Conservation (phyloP, 2,888 invertebrate species). For the Polydrusus tereticollis region DNA sequence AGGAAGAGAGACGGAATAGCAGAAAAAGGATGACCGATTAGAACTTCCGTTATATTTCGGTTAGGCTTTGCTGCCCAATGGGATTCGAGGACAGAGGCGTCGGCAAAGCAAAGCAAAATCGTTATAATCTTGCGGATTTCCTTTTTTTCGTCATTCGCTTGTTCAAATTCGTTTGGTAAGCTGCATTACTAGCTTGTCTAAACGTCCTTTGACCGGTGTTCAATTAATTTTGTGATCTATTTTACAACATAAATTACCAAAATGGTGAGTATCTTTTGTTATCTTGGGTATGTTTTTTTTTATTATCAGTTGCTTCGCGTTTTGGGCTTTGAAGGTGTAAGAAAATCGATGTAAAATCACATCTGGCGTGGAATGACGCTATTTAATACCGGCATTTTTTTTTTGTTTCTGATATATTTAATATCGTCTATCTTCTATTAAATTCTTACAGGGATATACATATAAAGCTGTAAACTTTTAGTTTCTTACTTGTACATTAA, state of each 20-base stretch:
- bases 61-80: conserved; percentile 1
- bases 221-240: conserved; percentile 55
- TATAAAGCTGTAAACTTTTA: too few species aligned
- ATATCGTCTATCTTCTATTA: too few species aligned
- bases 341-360: background rate
- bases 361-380: background rate
- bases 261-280: conserved; percentile 58
- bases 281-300: background rate
- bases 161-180: conserved; percentile 75
- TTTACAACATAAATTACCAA: conserved; percentile 54
- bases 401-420: too few species aligned
- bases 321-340: background rate
- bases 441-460: too few species aligned
- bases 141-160: conserved; percentile 49
- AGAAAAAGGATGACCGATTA: background rate
- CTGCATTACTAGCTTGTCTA: conserved; percentile 76
- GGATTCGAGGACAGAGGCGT: conserved; percentile 1
- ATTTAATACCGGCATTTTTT: conserved; percentile 8
- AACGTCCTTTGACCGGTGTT: conserved; percentile 61
- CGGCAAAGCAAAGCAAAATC: background rate
- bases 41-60: background rate
- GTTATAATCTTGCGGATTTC: background rate
- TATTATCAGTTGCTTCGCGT: too few species aligned
- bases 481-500: too few species aligned
- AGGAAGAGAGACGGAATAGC: background rate